phyloP scores from a whole-genome alignment of 2,113 vertebrate genomes.

The Motacilla tschutschensis region DNA sequence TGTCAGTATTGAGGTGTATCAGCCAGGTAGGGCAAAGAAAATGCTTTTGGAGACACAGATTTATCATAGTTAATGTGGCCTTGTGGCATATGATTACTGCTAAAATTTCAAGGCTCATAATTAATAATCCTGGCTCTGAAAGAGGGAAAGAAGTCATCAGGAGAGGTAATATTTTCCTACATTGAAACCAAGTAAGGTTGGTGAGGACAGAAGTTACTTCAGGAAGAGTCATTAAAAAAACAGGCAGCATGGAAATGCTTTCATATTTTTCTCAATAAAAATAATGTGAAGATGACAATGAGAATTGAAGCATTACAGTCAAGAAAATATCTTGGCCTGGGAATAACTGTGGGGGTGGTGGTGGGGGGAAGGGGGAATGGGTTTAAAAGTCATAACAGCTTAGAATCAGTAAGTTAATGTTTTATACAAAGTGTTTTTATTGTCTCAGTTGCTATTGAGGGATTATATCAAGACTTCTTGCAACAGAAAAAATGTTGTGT shows the following conservation, averaged over 20 bases:
- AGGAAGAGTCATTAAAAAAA: background rate
- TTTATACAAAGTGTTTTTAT: background rate
- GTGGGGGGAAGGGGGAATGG: rapidly evolving
- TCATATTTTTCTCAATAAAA: background rate
- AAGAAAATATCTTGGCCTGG: background rate
- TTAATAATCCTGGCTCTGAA: background rate
- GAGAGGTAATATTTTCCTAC: background rate
- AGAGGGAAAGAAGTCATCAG: background rate
- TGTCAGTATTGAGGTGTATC: background rate
- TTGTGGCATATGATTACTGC: background rate
- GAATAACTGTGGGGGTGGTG: background rate
- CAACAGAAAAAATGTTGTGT: background rate
- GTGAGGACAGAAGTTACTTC: background rate
- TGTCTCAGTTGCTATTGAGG: background rate
- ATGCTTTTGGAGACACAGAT: background rate
- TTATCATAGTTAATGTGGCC: background rate
- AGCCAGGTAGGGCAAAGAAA: background rate
- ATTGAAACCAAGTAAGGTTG: background rate
- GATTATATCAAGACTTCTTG: background rate
- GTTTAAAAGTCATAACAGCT: background rate
- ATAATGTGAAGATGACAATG: background rate
- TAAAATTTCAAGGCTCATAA: background rate
- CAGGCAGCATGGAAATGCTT: background rate
- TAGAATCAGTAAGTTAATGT: background rate
- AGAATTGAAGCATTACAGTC: background rate